phyloP scores from a whole-genome alignment of 2,888 invertebrate genomes.

The Unio delphinus region DNA sequence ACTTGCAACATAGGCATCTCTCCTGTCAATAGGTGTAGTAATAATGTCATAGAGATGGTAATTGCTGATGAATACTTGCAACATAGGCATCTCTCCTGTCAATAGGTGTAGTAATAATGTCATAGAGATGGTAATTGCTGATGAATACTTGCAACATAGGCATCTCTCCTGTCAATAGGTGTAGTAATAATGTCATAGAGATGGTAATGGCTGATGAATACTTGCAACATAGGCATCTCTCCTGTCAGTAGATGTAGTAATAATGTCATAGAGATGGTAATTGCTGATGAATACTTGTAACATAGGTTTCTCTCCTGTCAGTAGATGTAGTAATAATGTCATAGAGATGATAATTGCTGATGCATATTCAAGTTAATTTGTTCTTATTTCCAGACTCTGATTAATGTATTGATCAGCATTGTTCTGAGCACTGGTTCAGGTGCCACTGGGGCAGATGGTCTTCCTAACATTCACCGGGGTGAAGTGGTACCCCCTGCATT shows the following conservation, averaged over 20 bases:
- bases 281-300: neutral
- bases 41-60: neutral
- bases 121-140: neutral
- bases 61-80: neutral
- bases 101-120: neutral
- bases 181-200: neutral
- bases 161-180: too few relatives aligned
- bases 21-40: too few relatives aligned
- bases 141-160: neutral
- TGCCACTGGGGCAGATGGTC: conserved; percentile 49
- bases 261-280: neutral
- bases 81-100: neutral
- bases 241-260: too few relatives aligned
- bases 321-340: neutral
- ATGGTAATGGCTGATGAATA: neutral
- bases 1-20: too few relatives aligned
- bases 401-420: conserved; percentile 71
- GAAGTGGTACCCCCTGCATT: conserved; percentile 88
- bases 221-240: too few relatives aligned
- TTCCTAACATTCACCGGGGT: conserved; percentile 58
- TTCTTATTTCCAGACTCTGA: conserved; percentile 74
- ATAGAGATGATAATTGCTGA: neutral
- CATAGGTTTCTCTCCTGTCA: too few relatives aligned
- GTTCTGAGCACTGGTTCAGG: conserved; percentile 81
- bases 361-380: neutral